Evolutionary conservation across 1,140 invertebrate genomes (phyloP), one percentile per base, ranked within the genome.

Genomic region (Bilobella aurantiaca): DNA sequence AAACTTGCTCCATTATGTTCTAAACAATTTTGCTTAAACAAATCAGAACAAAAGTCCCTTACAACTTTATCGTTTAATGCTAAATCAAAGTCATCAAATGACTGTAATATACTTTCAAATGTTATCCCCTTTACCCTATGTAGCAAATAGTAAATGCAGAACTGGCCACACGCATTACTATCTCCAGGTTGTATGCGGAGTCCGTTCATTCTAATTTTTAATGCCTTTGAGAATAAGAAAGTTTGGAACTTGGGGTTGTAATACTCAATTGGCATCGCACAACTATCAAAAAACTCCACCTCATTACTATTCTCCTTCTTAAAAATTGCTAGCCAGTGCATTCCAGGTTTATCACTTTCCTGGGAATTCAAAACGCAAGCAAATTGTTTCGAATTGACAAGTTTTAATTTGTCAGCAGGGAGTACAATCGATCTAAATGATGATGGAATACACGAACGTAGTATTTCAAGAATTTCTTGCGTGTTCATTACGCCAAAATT

Each of bases 241-340:
- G 27, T 56, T n/a, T 16, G 12, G 42, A 68, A 53, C n/a, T 58
- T 3, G 14, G 23, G 25, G 3, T 27, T 34, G 32, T 68, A 68
- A 31, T 37, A 57, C 16, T 16, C 29, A n/a, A 62, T 23, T 8
- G 32, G 30, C 31, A 62, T 32, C 1, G 37, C 67, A 42, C 59
- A 61, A 29, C 58, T 62, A 21, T 68, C 67, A 65, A 68, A 68
- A 47, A 68, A 68, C 18, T 68, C 67, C 2, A 68, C 3, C 21
- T 21, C 1, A 42, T 63, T 42, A 12, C 31, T 27, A 0, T 1
- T 18, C 25, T 31, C 58, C 0, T 28, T 1, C 59, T 66, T 65
- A 5, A 46, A 65, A 14, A 69, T 31, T 1, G 37, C 30, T 21
- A 62, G n/a, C 67, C 67, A 69, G 63, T 69, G 67, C 29, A 1